Evolutionary conservation across 2,797 vertebrate species (phyloP).

Genomic region (Acanthopagrus latus): DNA sequence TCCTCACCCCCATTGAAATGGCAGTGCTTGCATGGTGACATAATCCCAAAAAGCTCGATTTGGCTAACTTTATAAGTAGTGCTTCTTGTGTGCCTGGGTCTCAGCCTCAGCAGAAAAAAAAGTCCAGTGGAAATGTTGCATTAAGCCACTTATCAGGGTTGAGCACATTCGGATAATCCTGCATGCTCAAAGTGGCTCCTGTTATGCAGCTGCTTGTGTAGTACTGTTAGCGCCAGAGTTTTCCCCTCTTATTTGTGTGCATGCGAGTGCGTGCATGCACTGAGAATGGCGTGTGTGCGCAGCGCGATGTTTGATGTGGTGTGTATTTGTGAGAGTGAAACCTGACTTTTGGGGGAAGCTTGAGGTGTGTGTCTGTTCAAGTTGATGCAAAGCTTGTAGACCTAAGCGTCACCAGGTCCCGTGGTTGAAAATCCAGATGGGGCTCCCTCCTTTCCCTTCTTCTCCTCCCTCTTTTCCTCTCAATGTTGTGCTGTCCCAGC

Average conservation of each 20-base stretch:
- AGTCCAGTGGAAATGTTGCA: slow-evolving; percentile 84
- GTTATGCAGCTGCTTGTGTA: slow-evolving; percentile 80
- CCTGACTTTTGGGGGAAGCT: slow-evolving; percentile 39
- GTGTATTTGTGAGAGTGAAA: slow-evolving; percentile 43
- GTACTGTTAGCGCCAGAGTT: slow-evolving; percentile 64
- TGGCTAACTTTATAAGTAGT: slow-evolving; percentile 87
- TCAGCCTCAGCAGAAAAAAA: slow-evolving; percentile 84
- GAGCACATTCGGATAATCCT: slow-evolving; percentile 89
- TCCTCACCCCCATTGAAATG: slow-evolving; percentile 74
- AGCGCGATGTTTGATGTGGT: slow-evolving; percentile 43
- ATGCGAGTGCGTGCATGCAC: slow-evolving; percentile 10
- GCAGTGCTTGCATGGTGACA: slow-evolving; percentile 78
- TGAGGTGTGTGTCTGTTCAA: slow-evolving; percentile 49
- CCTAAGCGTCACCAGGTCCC: slow-evolving; percentile 51
- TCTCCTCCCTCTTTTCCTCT: slow-evolving; percentile 2
- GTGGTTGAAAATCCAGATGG: slow-evolving; percentile 55
- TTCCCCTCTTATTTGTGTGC: slow-evolving; percentile 52
- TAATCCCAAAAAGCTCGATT: slow-evolving; percentile 86
- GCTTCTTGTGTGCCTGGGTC: slow-evolving; percentile 83
- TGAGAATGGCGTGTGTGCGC: slow-evolving; percentile 40
- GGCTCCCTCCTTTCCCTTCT: slow-evolving; percentile 34
- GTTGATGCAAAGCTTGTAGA: slow-evolving; percentile 48
- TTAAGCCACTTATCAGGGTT: slow-evolving; percentile 89
- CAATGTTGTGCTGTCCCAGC: slow-evolving; percentile 13
- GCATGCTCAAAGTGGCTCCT: slow-evolving; percentile 84